These are phyloP conservation scores for Volucella zonaria DNA, from an alignment of 2,888 invertebrate species.

Conservation along the genomic window DNA sequence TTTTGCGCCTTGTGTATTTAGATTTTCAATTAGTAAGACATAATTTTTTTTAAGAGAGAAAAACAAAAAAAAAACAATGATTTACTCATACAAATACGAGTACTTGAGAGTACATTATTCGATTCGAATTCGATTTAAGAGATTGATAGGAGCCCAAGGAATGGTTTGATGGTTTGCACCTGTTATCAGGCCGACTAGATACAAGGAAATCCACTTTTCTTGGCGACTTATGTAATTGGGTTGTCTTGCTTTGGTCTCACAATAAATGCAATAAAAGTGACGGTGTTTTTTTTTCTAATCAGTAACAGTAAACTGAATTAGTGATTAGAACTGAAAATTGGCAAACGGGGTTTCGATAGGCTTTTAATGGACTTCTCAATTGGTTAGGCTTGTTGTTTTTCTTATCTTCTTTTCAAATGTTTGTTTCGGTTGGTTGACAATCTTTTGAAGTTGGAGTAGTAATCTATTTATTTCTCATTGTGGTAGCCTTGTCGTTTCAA, in stretches of 20 bases:
- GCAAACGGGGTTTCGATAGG: background rate
- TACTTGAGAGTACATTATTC: slow-evolving; percentile 4
- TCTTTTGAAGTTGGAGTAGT: no score
- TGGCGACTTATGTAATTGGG: slow-evolving; percentile 45
- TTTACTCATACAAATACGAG: slow-evolving; percentile 53
- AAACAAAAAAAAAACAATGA: slow-evolving; percentile 35
- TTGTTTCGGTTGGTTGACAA: no score
- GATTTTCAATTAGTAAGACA: slow-evolving; percentile 70
- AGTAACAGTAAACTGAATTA: slow-evolving; percentile 27
- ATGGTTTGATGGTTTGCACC: slow-evolving; percentile 46
- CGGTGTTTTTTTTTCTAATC: background rate
- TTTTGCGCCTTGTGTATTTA: slow-evolving; percentile 47
- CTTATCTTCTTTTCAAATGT: no score
- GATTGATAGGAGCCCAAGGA: slow-evolving; percentile 53
- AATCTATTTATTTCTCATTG: no score
- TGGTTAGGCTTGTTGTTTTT: no score
- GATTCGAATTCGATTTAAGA: slow-evolving; percentile 60
- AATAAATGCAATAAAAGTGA: background rate
- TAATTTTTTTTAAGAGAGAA: slow-evolving; percentile 28
- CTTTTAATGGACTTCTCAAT: no score
- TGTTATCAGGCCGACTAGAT: slow-evolving; percentile 55
- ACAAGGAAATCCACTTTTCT: slow-evolving; percentile 67
- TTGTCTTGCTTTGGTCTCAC: slow-evolving; percentile 6
- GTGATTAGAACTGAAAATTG: slow-evolving; percentile 22
- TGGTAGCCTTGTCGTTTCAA: no score